Base-by-base conservation (phyloP, 2,113 vertebrate species). In the Sialia sialis region DNA sequence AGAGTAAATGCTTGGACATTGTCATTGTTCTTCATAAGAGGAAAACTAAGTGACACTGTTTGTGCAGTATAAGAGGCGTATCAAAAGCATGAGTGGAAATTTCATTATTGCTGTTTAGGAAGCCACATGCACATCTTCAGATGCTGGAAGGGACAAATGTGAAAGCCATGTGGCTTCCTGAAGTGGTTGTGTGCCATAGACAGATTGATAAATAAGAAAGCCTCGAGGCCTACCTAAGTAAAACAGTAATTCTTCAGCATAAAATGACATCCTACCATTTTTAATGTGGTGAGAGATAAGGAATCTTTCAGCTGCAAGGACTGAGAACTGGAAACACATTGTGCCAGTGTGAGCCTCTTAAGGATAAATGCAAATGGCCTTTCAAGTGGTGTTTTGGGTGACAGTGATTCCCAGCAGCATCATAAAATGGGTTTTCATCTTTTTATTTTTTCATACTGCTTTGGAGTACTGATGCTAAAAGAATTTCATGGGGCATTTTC, bases 401-500 rank as follows among this genome's bases (percentile, higher is more conserved):
- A 59, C 39, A 49, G 44, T 59, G 16, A 58, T 48, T 56, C 0
- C 2, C 32, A 64, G 43, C 29, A 85, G 21, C 51, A 29, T 64
- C 60, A 23, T 76, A 29, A 17, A 86, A 13, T 48, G n/a, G 2
- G 11, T 52, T 67, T 52, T 59, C 46, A 29, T 75, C 13, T 43
- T 76, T 43, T 46, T 22, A 30, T 46, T 48, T 34, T 54, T 12
- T 5, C 41, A 29, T 26, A 5, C 4, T 9, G 38, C 26, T 90
- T 78, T 59, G 9, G 58, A 58, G 8, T 70, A 67, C n/a, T 78
- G 55, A 29, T 62, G 7, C 48, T 69, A 70, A 36, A 67, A 80
- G 2, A 69, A 73, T 69, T 64, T 69, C 2, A 2, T 63, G 38
- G 17, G 6, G 0, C 0, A 29, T 16, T 70, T 69, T 34, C 55